A percentile compares a stretch with the other conserved stretches of the same genome.
These are phyloP conservation scores for Martes martes DNA, from an alignment of 2,113 vertebrate species.

Conservation along the genomic window DNA sequence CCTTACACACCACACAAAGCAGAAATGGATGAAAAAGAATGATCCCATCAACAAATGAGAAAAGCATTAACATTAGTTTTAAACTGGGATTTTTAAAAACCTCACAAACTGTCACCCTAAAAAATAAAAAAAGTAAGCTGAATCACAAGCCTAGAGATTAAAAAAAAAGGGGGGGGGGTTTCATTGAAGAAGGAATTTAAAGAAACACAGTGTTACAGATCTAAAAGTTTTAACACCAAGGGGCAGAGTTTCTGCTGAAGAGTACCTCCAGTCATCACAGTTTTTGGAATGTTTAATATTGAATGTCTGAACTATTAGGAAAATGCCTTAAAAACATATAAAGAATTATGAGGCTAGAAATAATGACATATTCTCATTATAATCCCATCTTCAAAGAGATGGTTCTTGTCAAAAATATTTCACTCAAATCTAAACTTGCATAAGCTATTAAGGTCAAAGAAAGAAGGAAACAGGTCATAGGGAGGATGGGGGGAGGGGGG, in stretches of 20 bases:
- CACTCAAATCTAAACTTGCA: not conserved
- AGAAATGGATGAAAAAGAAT: not conserved
- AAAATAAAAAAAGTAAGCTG: constrained; percentile 36
- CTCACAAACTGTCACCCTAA: not conserved
- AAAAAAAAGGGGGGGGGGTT: not conserved
- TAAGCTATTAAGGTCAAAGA: not conserved
- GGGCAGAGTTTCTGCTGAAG: not conserved
- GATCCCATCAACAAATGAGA: not conserved
- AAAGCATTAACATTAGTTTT: constrained; percentile 4
- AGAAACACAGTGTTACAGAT: not conserved
- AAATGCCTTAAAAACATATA: not conserved
- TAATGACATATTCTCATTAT: not conserved
- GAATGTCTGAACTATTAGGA: not conserved
- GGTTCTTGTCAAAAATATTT: constrained; percentile 13
- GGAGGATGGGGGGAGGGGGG: not conserved
- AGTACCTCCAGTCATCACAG: not conserved
- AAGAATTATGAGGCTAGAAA: not conserved
- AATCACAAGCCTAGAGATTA: not conserved
- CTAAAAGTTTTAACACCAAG: not conserved
- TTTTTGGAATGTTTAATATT: not conserved
- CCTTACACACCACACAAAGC: not conserved
- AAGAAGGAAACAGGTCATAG: not conserved
- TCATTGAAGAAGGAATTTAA: not conserved
- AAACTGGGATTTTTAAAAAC: not conserved
- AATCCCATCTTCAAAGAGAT: constrained; percentile 19